Base-by-base conservation (phyloP, 2,113 vertebrate genomes). In the Cisticola juncidis region DNA sequence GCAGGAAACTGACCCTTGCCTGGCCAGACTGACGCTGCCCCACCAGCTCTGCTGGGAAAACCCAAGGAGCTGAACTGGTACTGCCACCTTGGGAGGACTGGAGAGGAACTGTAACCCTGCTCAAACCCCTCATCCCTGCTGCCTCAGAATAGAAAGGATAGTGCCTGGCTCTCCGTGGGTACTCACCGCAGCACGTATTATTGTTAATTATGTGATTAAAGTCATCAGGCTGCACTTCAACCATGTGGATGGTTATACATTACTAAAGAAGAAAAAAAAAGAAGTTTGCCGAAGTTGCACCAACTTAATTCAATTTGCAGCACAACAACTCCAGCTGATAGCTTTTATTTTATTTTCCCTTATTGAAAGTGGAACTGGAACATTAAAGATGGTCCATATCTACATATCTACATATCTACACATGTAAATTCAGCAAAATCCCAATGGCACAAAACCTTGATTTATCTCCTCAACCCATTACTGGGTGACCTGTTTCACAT, bases 71-170 rank as follows among this genome's bases (percentile, higher is more conserved):
- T 73, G 72, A 86, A n/a, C 26, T 1, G 4, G 40, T 3, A 11
- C 1, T 0, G 48, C 5, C 65, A 9, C 15, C 26, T 56, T 14
- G 81, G 0, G 2, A 56, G 72, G 14, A 23, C 9, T 24, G 31
- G 24, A 61, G 38, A 56, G 60, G 21, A 60, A 48, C 2, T 17
- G 15, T 2, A 58, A 13, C 35, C 28, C 35, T 26, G n/a, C 47
- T 31, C 56, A 65, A 40, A 91, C 5, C 62, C 22, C 26, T 23
- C 2, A 9, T 19, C 3, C 2, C 11, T 6, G 0, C 61, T 69
- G 54, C 72, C 66, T 42, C 38, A 64, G 48, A 78, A 47, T 0
- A 33, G 38, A 61, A 60, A 57, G 40, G 23, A 62, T 29, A 57
- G 21, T 5, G 26, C 28, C 69, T 56, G 35, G n/a, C 15, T 51